Conservation (phyloP, 2,797 vertebrate genomes). For the Helarctos malayanus region DNA sequence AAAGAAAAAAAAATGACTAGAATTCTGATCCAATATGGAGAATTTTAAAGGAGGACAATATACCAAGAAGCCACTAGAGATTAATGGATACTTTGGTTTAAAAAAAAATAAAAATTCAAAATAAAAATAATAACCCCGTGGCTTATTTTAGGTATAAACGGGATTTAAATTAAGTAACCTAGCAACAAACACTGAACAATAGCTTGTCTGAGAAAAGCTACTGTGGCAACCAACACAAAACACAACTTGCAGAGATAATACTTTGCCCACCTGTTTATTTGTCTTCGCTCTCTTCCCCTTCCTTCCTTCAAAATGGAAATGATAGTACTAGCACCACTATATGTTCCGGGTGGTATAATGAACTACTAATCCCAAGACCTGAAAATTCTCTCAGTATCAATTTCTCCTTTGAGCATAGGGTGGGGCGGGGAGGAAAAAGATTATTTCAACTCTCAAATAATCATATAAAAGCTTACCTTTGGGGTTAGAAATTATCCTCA, state of each 20-base stretch:
- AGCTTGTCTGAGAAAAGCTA: not conserved
- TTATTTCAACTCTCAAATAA: slow-evolving; percentile 4
- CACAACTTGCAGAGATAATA: not conserved
- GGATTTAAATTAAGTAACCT: slow-evolving; percentile 14
- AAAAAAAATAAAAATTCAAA: slow-evolving; percentile 14
- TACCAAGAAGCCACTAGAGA: not conserved
- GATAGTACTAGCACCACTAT: not conserved
- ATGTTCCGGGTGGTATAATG: not conserved
- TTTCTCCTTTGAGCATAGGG: not conserved
- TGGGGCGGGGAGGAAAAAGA: not conserved
- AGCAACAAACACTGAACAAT: slow-evolving; percentile 10
- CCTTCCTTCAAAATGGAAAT: slow-evolving; percentile 12
- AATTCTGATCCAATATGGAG: slow-evolving; percentile 43
- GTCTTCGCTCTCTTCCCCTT: not conserved
- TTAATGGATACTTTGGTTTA: not conserved
- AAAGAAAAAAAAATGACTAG: not conserved
- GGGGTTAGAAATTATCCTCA: slow-evolving; percentile 18
- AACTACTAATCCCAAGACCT: not conserved
- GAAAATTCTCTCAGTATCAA: not conserved
- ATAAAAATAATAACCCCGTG: slow-evolving; percentile 45
- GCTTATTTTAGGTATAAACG: not conserved
- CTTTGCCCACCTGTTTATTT: not conserved
- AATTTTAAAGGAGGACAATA: not conserved
- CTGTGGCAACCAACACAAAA: not conserved
- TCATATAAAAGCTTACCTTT: not conserved